phyloP scores from a whole-genome alignment of 2,113 vertebrate species.

The Riparia riparia region DNA sequence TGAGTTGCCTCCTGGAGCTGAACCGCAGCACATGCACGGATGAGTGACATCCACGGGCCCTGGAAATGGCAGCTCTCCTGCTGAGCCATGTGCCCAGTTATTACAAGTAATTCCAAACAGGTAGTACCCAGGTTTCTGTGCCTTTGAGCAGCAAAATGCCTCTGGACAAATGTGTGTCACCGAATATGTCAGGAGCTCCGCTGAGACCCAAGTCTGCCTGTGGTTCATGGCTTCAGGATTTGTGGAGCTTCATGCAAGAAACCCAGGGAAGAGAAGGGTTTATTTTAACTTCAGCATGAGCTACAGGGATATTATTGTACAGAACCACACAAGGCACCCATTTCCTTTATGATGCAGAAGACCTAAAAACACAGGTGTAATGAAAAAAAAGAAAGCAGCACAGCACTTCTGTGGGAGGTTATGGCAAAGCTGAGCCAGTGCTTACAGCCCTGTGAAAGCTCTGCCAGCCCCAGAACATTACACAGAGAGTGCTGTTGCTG shows the following conservation, averaged over 20 bases:
- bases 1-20: neutral
- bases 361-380: neutral
- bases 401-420: neutral
- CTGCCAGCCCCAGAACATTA: rapidly evolving
- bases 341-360: neutral
- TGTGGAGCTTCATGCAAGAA: neutral
- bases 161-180: neutral
- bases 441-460: neutral
- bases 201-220: neutral
- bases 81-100: neutral
- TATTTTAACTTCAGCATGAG: neutral
- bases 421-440: neutral
- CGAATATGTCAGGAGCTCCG: neutral
- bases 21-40: rapidly evolving
- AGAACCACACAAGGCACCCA: neutral
- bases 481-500: neutral
- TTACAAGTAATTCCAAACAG: neutral
- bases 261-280: neutral
- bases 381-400: neutral
- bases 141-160: neutral
- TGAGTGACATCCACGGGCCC: neutral
- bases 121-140: neutral
- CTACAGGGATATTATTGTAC: neutral
- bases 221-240: neutral
- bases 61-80: neutral